Evolutionary conservation across 2,888 invertebrate species (phyloP).

Genomic region (Cosmia pyralina): DNA sequence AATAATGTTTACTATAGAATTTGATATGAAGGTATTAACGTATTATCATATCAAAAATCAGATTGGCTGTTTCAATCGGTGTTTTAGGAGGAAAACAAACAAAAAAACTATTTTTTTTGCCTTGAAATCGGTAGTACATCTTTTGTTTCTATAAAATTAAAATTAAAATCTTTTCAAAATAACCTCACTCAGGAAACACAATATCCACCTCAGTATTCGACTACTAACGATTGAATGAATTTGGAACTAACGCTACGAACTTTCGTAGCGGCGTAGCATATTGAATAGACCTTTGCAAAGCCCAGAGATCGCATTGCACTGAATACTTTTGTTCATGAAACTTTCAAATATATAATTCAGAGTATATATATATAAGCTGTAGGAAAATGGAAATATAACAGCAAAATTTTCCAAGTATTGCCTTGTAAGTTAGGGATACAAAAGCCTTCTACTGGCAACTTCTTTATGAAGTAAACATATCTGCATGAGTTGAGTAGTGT

Average conservation of each 20-base stretch:
- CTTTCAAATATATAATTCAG: conserved; percentile 40
- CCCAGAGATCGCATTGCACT: conserved; percentile 26
- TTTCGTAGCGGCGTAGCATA: conserved; percentile 54
- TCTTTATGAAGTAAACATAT: conserved; percentile 65
- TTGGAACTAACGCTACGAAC: conserved; percentile 48
- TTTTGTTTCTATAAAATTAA: not conserved
- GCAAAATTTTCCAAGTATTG: conserved; percentile 14
- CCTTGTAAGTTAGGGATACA: conserved; percentile 33
- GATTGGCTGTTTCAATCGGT: conserved; percentile 1
- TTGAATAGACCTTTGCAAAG: conserved; percentile 34
- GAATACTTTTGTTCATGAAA: conserved; percentile 39
- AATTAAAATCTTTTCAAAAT: conserved; percentile 15
- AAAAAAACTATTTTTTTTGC: not conserved
- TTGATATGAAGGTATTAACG: conserved; percentile 9
- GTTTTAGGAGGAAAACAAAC: not conserved
- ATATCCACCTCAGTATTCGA: conserved; percentile 17
- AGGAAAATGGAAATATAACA: conserved; percentile 22
- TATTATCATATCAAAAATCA: conserved; percentile 23
- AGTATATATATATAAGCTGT: conserved; percentile 5
- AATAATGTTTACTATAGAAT: conserved; percentile 14
- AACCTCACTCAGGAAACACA: conserved; percentile 1
- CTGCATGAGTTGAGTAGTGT: conserved; percentile 74
- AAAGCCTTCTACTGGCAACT: conserved; percentile 51
- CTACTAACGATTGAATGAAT: conserved; percentile 58
- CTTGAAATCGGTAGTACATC: too few species aligned